Evolutionary conservation across 2,113 vertebrate species (phyloP).

Genomic region (Jaculus jaculus): DNA sequence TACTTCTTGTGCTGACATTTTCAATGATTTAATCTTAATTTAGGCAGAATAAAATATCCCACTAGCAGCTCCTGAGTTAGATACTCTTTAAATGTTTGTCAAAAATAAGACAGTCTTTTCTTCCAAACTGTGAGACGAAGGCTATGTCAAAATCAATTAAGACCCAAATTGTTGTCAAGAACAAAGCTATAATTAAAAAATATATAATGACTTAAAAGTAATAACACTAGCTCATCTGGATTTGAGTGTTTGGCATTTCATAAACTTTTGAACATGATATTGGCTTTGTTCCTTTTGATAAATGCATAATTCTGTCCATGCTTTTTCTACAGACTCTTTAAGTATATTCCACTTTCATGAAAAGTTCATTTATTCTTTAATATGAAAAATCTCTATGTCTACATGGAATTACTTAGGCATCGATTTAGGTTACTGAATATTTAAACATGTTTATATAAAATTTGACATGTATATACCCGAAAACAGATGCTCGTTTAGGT

Average conservation of each 20-base stretch:
- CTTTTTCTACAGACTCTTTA: neutral
- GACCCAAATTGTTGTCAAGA: neutral
- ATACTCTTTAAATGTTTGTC: neutral
- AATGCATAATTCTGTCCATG: neutral
- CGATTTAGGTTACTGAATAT: slow-evolving; percentile 2
- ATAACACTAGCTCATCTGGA: neutral
- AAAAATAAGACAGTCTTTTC: neutral
- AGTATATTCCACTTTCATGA: slow-evolving; percentile 6
- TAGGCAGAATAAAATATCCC: slow-evolving; percentile 37
- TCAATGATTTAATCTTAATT: slow-evolving; percentile 44
- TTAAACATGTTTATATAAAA: slow-evolving; percentile 22
- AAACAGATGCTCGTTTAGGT: neutral
- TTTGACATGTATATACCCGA: neutral
- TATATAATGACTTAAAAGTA: neutral
- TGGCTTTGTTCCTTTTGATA: neutral
- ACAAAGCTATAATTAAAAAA: neutral
- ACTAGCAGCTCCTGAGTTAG: neutral
- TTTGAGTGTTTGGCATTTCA: neutral
- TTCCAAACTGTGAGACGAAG: neutral
- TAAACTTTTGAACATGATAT: neutral
- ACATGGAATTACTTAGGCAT: neutral
- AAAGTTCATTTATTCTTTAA: neutral
- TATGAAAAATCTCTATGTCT: neutral
- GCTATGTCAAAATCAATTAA: neutral
- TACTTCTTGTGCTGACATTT: neutral